phyloP scores from a whole-genome alignment of 1,140 invertebrate species.

The Polypedilum vanderplanki region DNA sequence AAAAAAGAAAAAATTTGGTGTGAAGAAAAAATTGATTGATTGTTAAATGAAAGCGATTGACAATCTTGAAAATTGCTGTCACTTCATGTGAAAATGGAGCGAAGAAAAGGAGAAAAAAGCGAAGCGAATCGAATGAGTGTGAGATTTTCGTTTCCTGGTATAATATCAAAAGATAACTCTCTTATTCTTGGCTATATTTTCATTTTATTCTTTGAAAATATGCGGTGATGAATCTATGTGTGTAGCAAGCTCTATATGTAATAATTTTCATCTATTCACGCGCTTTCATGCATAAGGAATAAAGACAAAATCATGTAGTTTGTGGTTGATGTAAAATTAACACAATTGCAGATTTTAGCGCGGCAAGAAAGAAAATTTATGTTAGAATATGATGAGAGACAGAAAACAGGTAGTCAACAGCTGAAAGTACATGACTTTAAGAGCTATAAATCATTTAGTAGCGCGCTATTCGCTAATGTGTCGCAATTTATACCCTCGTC shows the following conservation, averaged over 20 bases:
- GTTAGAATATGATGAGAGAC: neutral
- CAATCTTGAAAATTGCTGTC: constrained; percentile 25
- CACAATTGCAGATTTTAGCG: neutral
- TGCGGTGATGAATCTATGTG: too few relatives aligned
- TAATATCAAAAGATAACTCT: constrained; percentile 11
- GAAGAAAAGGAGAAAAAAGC: neutral
- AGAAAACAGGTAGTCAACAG: neutral
- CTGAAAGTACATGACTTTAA: neutral
- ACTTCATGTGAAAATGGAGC: neutral
- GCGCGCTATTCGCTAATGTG: too few relatives aligned
- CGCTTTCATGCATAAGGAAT: neutral
- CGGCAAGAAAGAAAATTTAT: neutral
- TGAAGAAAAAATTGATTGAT: constrained; percentile 19
- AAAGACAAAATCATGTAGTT: neutral
- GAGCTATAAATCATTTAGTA: constrained; percentile 7
- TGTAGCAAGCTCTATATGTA: too few relatives aligned
- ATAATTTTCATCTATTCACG: neutral
- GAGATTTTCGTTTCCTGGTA: neutral
- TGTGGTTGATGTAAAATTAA: neutral
- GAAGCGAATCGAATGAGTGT: neutral
- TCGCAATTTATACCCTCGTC: too few relatives aligned
- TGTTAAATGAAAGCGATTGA: constrained; percentile 26
- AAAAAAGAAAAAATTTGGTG: constrained; percentile 9
- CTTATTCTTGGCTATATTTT: too few relatives aligned
- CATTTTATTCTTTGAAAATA: too few relatives aligned